Conservation (phyloP, 2,888 invertebrate genomes). For the Leucophenga montana region DNA sequence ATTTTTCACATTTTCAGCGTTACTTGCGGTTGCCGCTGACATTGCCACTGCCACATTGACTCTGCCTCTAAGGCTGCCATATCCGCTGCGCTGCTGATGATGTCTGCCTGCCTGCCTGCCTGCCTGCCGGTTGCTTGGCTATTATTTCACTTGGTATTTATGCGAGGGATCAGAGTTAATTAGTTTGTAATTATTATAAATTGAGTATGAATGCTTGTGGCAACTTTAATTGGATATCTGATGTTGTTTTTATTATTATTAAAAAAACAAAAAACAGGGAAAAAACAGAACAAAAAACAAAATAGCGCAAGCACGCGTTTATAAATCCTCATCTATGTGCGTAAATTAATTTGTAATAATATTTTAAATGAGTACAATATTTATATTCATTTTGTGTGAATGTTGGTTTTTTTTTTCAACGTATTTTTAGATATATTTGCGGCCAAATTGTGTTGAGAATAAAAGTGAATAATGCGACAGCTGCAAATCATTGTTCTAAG, state of each 20-base stretch:
- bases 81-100: not conserved
- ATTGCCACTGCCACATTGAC: not conserved
- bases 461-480: too few species aligned
- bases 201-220: conserved; percentile 66
- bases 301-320: not conserved
- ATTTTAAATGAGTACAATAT: not conserved
- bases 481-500: not conserved
- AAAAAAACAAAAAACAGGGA: conserved; percentile 9
- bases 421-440: too few species aligned
- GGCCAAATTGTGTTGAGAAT: too few species aligned
- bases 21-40: conserved; percentile 50
- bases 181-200: conserved; percentile 70
- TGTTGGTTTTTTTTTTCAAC: too few species aligned
- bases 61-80: not conserved
- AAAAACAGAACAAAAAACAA: too few species aligned
- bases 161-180: conserved; percentile 63
- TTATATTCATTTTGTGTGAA: too few species aligned
- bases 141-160: conserved; percentile 30
- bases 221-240: conserved; percentile 66
- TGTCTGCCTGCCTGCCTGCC: conserved; percentile 20
- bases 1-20: conserved; percentile 59
- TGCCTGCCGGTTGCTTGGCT: conserved; percentile 48
- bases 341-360: conserved; percentile 10
- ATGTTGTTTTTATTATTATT: conserved; percentile 27
- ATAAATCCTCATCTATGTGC: conserved; percentile 14